Percentiles rank a stretch among this genome's conserved stretches.
Evolutionary conservation across 2,888 invertebrate genomes (phyloP).

Genomic region (Blastobasis adustella): DNA sequence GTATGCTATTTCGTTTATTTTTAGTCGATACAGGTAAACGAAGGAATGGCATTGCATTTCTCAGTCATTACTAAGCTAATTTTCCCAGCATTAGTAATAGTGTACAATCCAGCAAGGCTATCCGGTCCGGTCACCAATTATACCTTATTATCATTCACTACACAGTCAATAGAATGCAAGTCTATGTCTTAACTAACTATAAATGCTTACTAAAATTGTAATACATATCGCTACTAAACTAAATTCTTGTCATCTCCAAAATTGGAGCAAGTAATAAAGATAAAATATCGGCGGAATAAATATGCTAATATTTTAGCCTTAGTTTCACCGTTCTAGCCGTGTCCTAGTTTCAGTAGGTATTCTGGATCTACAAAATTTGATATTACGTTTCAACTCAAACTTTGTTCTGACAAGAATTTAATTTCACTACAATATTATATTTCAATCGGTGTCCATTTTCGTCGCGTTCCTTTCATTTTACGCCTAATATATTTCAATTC

Average conservation of each 20-base stretch:
- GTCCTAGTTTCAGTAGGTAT: too few species aligned
- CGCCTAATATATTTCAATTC: slow-evolving; percentile 23
- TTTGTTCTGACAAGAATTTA: too few species aligned
- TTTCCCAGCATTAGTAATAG: slow-evolving; percentile 31
- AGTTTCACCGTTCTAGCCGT: too few species aligned
- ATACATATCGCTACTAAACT: neutral
- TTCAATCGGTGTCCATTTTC: slow-evolving; percentile 22
- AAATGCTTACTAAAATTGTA: too few species aligned
- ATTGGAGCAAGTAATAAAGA: too few species aligned
- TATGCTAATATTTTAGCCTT: too few species aligned
- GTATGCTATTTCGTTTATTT: too few species aligned
- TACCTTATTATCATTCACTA: slow-evolving; percentile 31
- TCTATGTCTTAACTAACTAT: neutral
- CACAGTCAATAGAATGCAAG: neutral
- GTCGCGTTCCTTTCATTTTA: slow-evolving; percentile 7
- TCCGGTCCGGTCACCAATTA: slow-evolving; percentile 38
- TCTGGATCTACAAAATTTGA: too few species aligned
- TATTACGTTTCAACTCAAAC: too few species aligned
- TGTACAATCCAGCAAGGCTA: slow-evolving; percentile 33
- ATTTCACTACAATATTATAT: too few species aligned
- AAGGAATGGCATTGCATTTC: slow-evolving; percentile 25
- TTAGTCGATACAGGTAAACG: neutral
- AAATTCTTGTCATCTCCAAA: too few species aligned
- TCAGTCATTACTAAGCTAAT: slow-evolving; percentile 27
- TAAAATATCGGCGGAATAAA: too few species aligned